Conservation (phyloP, 2,888 invertebrate genomes). For the Hypselothyrea guttata region DNA sequence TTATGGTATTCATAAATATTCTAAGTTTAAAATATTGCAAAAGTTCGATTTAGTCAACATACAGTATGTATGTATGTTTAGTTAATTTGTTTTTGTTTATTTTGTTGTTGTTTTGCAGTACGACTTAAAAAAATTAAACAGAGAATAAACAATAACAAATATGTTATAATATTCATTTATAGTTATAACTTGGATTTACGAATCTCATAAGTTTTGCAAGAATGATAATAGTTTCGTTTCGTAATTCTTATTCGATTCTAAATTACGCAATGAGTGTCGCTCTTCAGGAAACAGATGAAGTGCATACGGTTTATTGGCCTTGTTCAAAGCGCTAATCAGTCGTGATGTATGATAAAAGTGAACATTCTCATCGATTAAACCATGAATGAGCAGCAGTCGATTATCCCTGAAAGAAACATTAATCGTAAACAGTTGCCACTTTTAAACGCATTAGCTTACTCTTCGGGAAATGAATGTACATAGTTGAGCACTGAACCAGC, state of each 20-base stretch:
- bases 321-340: conserved; percentile 93
- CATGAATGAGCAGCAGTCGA: conserved; percentile 96
- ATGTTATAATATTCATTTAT: conserved; percentile 26
- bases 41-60: conserved; percentile 4
- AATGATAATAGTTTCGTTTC: conserved; percentile 97
- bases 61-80: too few relatives aligned
- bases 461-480: conserved; percentile 94
- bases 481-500: conserved; percentile 93
- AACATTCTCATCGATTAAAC: conserved; percentile 98
- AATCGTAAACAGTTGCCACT: background rate
- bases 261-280: conserved; percentile 95
- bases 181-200: conserved; percentile 38
- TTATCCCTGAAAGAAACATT: conserved; percentile 86
- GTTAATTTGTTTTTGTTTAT: conserved; percentile 16
- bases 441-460: conserved; percentile 84
- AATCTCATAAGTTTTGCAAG: conserved; percentile 89
- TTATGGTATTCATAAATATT: conserved; percentile 15
- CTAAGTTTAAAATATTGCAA: conserved; percentile 32
- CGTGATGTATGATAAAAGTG: conserved; percentile 98
- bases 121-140: conserved; percentile 12
- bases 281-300: conserved; percentile 98
- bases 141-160: conserved; percentile 22
- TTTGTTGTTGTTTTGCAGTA: conserved; percentile 20
- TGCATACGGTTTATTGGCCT: conserved; percentile 97
- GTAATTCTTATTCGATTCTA: conserved; percentile 97